Evolutionary conservation across 2,797 vertebrate species (phyloP).

Genomic region (Poecilia wingei): DNA sequence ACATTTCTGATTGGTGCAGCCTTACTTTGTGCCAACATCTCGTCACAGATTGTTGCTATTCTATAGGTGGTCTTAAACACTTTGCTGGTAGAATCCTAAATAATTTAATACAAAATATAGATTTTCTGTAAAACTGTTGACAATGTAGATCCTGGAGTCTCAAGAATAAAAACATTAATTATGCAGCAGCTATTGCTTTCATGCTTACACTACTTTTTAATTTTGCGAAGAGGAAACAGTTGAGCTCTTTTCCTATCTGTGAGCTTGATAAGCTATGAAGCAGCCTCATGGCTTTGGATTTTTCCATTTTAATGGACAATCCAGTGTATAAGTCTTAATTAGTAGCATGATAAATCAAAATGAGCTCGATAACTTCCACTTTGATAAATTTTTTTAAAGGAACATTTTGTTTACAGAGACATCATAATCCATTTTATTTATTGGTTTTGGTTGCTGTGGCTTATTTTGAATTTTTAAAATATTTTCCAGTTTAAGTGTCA

Average conservation of each 20-base stretch:
- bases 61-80: slow-evolving; percentile 11
- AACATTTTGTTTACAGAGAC: too few relatives aligned
- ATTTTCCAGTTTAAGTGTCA: too few relatives aligned
- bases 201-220: slow-evolving; percentile 43
- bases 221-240: slow-evolving; percentile 50
- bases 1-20: neutral
- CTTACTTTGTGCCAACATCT: neutral
- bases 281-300: slow-evolving; percentile 11
- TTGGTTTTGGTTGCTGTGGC: too few relatives aligned
- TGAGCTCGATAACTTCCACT: too few relatives aligned
- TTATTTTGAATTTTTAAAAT: too few relatives aligned
- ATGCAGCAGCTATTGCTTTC: slow-evolving; percentile 68
- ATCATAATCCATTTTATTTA: too few relatives aligned
- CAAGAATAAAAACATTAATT: slow-evolving; percentile 71
- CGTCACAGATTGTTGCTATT: slow-evolving; percentile 3
- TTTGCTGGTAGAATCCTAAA: slow-evolving; percentile 49
- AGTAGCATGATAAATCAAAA: too few relatives aligned
- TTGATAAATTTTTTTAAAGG: too few relatives aligned
- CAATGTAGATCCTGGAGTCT: slow-evolving; percentile 59
- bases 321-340: too few relatives aligned
- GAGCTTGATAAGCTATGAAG: slow-evolving; percentile 34
- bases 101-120: slow-evolving; percentile 66
- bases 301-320: neutral
- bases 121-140: slow-evolving; percentile 61
- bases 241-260: slow-evolving; percentile 40